Evolutionary conservation across 2,797 vertebrate genomes (phyloP).

Genomic region (Lepilemur ruficaudatus): DNA sequence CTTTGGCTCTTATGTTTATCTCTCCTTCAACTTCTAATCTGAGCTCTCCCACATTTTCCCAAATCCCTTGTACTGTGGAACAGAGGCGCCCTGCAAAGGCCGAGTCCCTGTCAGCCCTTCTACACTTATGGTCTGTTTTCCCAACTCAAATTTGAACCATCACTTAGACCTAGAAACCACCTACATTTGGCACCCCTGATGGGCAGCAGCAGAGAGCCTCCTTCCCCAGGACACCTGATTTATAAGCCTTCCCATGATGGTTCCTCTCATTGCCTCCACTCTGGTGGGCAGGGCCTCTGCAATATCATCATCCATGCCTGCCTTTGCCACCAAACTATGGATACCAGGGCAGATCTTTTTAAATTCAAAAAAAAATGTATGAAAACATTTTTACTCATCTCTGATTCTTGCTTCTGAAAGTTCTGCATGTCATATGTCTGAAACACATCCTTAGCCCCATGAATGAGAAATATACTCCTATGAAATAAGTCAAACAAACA

Average conservation of each 20-base stretch:
- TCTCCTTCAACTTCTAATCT: slow-evolving; percentile 49
- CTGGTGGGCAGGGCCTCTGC: too few species aligned
- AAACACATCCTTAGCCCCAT: background rate
- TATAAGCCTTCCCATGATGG: background rate
- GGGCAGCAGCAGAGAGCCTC: background rate
- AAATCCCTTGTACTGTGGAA: background rate
- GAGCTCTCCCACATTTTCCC: background rate
- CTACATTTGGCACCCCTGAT: slow-evolving; percentile 74
- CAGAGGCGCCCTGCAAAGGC: too few species aligned
- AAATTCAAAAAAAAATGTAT: too few species aligned
- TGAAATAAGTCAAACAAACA: background rate
- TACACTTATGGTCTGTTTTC: accelerated
- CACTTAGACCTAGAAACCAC: slow-evolving; percentile 56
- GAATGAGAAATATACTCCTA: background rate
- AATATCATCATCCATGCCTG: too few species aligned
- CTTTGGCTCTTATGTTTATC: slow-evolving; percentile 41
- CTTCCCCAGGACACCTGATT: too few species aligned
- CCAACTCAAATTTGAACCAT: background rate
- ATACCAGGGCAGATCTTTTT: too few species aligned
- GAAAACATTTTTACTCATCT: background rate
- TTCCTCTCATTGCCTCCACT: background rate
- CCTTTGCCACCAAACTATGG: too few species aligned
- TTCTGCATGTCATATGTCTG: background rate
- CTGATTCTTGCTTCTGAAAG: background rate
- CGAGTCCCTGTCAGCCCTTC: background rate